phyloP scores from a whole-genome alignment of 1,140 invertebrate genomes.

The Trichonephila inaurata region DNA sequence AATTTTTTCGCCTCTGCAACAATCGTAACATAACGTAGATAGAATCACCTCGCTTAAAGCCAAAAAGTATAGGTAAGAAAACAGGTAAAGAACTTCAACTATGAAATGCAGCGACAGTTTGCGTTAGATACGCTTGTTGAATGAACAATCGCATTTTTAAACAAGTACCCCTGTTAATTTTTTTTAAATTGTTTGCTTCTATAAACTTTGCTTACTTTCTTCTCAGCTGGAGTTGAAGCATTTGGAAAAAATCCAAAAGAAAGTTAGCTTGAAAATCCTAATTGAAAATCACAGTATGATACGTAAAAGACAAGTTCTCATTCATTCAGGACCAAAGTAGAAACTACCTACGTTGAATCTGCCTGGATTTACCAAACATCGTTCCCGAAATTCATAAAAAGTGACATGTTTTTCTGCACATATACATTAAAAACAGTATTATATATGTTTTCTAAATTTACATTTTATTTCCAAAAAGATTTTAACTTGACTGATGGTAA shows the following conservation, averaged over 20 bases:
- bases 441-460: not conserved
- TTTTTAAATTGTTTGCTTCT: not conserved
- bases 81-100: not conserved
- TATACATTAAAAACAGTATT: no score
- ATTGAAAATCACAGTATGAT: conserved; percentile 1
- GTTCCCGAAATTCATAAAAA: not conserved
- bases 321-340: not conserved
- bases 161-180: not conserved
- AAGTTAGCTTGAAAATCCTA: not conserved
- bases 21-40: not conserved
- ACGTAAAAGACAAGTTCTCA: not conserved
- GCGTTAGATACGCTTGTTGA: not conserved
- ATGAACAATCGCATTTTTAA: not conserved
- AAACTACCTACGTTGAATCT: not conserved
- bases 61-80: not conserved
- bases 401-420: no score
- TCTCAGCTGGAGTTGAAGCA: not conserved
- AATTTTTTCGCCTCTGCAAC: not conserved
- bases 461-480: not conserved
- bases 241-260: not conserved
- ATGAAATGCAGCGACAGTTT: not conserved
- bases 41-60: not conserved
- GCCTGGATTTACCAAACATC: not conserved
- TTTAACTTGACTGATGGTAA: no score
- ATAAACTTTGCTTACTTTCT: not conserved